Conservation (phyloP, 2,888 invertebrate genomes). For the Nomada goodeniana region DNA sequence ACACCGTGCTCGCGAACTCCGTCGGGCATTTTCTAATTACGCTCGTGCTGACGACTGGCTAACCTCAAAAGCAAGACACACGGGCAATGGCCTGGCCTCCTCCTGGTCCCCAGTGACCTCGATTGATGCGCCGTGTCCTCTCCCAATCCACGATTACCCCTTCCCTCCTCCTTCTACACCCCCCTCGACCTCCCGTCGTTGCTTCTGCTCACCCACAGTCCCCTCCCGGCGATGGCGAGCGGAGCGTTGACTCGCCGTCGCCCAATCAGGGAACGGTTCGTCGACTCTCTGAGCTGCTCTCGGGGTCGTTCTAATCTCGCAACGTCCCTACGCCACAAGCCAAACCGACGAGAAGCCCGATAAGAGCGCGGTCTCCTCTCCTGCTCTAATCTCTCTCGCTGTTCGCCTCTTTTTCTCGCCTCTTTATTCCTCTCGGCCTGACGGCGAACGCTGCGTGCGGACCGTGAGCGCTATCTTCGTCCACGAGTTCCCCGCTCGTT, state of each 20-base stretch:
- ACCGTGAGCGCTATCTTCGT: slow-evolving; percentile 23
- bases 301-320: slow-evolving; percentile 76
- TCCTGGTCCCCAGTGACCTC: slow-evolving; percentile 83
- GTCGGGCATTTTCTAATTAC: slow-evolving; percentile 79
- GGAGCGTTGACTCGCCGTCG: slow-evolving; percentile 74
- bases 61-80: slow-evolving; percentile 80
- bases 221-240: slow-evolving; percentile 50
- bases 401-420: slow-evolving; percentile 46
- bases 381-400: slow-evolving; percentile 30
- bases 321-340: slow-evolving; percentile 70
- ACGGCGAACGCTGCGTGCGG: slow-evolving; percentile 35
- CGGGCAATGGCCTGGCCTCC: slow-evolving; percentile 85
- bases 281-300: slow-evolving; percentile 74
- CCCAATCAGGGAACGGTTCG: slow-evolving; percentile 75
- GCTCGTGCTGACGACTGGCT: slow-evolving; percentile 77
- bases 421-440: slow-evolving; percentile 39
- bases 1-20: slow-evolving; percentile 48
- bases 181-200: slow-evolving; percentile 17
- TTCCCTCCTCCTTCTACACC: slow-evolving; percentile 29
- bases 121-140: slow-evolving; percentile 79
- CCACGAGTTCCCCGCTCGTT: slow-evolving; percentile 9
- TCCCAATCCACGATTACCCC: slow-evolving; percentile 65
- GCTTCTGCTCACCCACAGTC: slow-evolving; percentile 8
- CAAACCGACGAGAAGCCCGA: slow-evolving; percentile 74
- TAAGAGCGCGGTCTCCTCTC: slow-evolving; percentile 63